These are phyloP conservation scores for Phocides pigmalion DNA, from an alignment of 1,140 invertebrate genomes.

Conservation along the genomic window DNA sequence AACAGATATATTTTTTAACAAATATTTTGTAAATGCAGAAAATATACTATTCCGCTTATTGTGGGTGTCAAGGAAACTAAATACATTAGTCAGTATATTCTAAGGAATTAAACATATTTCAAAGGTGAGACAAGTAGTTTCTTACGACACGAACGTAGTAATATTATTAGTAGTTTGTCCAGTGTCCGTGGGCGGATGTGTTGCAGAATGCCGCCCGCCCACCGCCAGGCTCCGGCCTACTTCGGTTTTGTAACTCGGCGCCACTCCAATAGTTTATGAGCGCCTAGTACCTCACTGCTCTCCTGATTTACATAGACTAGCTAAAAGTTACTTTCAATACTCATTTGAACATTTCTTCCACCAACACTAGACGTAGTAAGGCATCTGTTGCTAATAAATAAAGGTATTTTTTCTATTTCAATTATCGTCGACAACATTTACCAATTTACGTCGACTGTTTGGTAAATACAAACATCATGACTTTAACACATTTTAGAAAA, in stretches of 20 bases:
- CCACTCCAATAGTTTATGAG: slow-evolving; percentile 16
- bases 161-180: slow-evolving; percentile 23
- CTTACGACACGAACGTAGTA: slow-evolving; percentile 21
- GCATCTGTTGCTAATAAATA: too few species aligned
- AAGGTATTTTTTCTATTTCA: too few species aligned
- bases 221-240: slow-evolving; percentile 32
- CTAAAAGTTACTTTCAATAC: neutral
- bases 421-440: too few species aligned
- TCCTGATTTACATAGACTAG: neutral
- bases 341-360: too few species aligned
- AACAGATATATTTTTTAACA: too few species aligned
- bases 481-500: too few species aligned
- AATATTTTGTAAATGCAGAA: neutral
- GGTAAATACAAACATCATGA: too few species aligned
- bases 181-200: slow-evolving; percentile 34
- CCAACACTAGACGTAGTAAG: too few species aligned
- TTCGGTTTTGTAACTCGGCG: slow-evolving; percentile 30
- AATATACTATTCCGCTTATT: neutral
- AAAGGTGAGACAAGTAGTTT: slow-evolving; percentile 5
- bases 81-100: neutral
- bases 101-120: neutral
- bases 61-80: neutral
- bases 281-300: slow-evolving; percentile 1
- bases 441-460: too few species aligned
- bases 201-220: slow-evolving; percentile 45